Evolutionary conservation across 2,888 invertebrate species (phyloP), one percentile per base, ranked within the genome.

Genomic region (Hydraecia micacea): DNA sequence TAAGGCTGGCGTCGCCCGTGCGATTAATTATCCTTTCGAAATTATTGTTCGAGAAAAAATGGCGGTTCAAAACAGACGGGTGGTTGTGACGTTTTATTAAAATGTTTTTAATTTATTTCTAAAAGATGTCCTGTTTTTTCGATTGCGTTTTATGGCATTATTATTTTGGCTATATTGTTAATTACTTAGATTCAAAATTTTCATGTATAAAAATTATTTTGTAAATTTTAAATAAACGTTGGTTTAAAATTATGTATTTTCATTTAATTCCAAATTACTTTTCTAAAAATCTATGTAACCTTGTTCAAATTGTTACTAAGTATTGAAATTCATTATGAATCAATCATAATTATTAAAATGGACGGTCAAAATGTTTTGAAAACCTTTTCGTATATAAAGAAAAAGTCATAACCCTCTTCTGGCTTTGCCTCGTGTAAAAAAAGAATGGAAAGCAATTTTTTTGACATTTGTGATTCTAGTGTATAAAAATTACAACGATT

Each of bases 21-120:
- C 96, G 93, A 96, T 96, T 96, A 96, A 96, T 96, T 96, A 96
- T 96, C 93, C 95, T 94, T 94, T 93, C 90, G 86, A 92, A 92
- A 93, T 93, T 91, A 92, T 93, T 92, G 91, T 91, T 86, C 73
- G 90, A 90, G 91, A 92, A 92, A 93, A 92, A 90, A 90, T 83
- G 74, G 77, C 65, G 79, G 81, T 60, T 72, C 28, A 28, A 80
- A 81, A 66, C 83, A 68, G 82, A 60, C 69, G 83, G 60, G 32
- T 79, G 83, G 25, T 66, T 67, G 25, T 78, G 82, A 76, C 77
- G 62, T 83, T 87, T 70, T 70, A 69, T 65, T 60, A 68, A 63
- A 63, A 74, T 71, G 9, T 67, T 73, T 58, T 55, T 13, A 70
- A 73, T 66, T 76, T 76, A 73, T 70, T 63, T 49, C 5, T 62